Evolutionary conservation across 92 coral and sea anemone genomes (phyloP).

Genomic region (Porites cylindrica): DNA sequence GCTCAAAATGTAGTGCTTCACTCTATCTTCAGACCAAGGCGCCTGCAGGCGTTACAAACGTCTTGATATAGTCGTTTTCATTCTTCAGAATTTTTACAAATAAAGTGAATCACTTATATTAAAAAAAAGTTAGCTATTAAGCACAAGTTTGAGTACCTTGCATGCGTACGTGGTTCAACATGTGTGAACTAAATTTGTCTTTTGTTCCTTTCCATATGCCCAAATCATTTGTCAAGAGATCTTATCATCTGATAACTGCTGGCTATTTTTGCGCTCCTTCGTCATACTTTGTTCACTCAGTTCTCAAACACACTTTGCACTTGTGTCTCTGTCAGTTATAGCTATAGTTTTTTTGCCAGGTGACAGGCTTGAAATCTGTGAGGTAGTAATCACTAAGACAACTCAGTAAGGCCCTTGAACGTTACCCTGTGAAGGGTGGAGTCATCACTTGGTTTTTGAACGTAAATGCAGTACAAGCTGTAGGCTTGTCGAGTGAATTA

Average conservation of each 20-base stretch:
- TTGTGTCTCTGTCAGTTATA: not conserved
- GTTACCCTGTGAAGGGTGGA: not conserved
- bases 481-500: too few relatives aligned
- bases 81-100: too few relatives aligned
- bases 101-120: too few relatives aligned
- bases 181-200: not conserved
- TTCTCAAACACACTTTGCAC: not conserved
- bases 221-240: not conserved
- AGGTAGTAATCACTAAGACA: not conserved
- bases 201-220: not conserved
- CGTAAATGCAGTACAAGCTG: too few relatives aligned
- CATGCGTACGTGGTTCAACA: not conserved
- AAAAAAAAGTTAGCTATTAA: too few relatives aligned
- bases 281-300: not conserved
- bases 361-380: too few relatives aligned
- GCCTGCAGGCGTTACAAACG: too few relatives aligned
- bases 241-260: not conserved
- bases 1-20: too few relatives aligned
- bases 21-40: too few relatives aligned
- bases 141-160: not conserved
- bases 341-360: too few relatives aligned
- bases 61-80: too few relatives aligned
- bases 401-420: not conserved
- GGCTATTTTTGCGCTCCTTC: not conserved
- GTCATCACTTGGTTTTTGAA: too few relatives aligned